A percentile compares a stretch with the other conserved stretches of the same genome.
Evolutionary conservation across 2,888 invertebrate species (phyloP).

Genomic region (Ormyrus labotus): DNA sequence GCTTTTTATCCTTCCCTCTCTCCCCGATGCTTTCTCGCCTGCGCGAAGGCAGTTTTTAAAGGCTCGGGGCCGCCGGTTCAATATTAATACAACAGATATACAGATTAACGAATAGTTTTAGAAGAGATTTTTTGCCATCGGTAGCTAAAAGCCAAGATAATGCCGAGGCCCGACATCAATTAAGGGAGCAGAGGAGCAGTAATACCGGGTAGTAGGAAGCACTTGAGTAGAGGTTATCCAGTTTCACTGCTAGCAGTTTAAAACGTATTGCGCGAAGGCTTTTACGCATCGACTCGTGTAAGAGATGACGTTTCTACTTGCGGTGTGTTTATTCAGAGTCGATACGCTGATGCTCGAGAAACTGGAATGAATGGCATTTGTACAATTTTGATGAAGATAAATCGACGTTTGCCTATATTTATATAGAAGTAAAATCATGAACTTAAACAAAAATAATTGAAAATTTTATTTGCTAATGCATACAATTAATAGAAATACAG

Average conservation of each 20-base stretch:
- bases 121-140: not conserved
- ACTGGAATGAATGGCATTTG: constrained; percentile 42
- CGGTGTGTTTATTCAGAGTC: constrained; percentile 38
- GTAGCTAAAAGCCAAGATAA: constrained; percentile 41
- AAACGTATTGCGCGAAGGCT: constrained; percentile 26
- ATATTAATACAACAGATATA: constrained; percentile 31
- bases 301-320: not conserved
- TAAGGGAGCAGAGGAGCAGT: constrained; percentile 21
- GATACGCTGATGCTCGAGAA: not conserved
- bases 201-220: constrained; percentile 16
- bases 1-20: not conserved
- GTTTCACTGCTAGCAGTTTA: constrained; percentile 28
- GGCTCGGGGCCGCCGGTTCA: not conserved
- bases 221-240: constrained; percentile 32
- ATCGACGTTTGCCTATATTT: not conserved
- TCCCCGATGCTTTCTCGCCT: not conserved
- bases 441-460: no score
- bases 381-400: constrained; percentile 39
- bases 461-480: no score
- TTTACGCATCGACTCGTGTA: constrained; percentile 9
- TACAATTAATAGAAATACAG: no score
- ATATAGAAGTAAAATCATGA: no score
- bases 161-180: constrained; percentile 36
- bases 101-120: constrained; percentile 24
- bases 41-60: constrained; percentile 2